Evolutionary conservation across 2,797 vertebrate genomes (phyloP).

Genomic region (Tapirus indicus): DNA sequence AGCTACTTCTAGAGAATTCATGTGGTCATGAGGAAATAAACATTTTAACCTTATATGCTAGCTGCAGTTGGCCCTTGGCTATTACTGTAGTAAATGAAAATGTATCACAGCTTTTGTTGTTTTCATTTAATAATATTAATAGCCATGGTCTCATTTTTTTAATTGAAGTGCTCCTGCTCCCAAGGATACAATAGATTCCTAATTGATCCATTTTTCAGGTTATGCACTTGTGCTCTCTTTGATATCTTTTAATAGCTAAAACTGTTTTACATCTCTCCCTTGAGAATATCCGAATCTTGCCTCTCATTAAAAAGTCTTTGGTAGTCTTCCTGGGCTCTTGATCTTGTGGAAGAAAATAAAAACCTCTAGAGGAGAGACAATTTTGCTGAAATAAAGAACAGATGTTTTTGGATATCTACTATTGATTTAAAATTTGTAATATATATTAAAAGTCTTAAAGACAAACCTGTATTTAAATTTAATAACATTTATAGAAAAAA

Average conservation of each 20-base stretch:
- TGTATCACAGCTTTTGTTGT: neutral
- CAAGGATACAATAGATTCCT: conserved; percentile 54
- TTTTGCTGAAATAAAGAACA: conserved; percentile 31
- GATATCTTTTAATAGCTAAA: conserved; percentile 68
- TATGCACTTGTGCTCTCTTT: neutral
- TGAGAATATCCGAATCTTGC: conserved; percentile 64
- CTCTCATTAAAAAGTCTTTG: conserved; percentile 54
- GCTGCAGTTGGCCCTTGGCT: neutral
- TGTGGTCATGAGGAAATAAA: neutral
- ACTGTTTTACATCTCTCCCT: conserved; percentile 25
- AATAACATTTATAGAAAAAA: conserved; percentile 14
- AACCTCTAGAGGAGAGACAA: neutral
- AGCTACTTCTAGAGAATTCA: neutral
- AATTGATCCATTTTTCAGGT: conserved; percentile 74
- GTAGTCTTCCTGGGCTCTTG: conserved; percentile 13
- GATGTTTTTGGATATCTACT: neutral
- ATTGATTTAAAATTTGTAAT: neutral
- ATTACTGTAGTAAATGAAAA: conserved; percentile 44
- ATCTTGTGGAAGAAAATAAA: conserved; percentile 25
- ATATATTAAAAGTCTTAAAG: neutral
- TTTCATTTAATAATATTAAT: conserved; percentile 72
- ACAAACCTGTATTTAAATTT: neutral
- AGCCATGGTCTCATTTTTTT: conserved; percentile 47
- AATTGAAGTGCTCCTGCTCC: conserved; percentile 59
- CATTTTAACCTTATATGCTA: neutral